Percentiles rank a stretch among this genome's conserved stretches.
Evolutionary conservation across 92 coral and sea anemone genomes (phyloP).

Genomic region (Chrysogorgia sp.): DNA sequence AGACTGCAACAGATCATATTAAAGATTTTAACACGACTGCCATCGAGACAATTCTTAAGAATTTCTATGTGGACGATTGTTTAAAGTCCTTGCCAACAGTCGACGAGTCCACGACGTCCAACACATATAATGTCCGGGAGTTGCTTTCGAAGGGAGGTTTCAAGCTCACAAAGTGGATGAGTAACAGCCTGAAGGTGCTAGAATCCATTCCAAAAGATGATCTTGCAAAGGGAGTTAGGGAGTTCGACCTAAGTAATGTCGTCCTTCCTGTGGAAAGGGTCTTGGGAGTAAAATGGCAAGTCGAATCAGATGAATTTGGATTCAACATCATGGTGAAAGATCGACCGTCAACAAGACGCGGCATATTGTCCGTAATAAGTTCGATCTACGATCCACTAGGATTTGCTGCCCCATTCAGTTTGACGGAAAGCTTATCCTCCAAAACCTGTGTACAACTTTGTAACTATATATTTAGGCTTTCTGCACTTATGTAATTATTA

Average conservation of each 20-base stretch:
- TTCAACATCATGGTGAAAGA: conserved; percentile 16
- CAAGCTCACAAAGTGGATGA: conserved; percentile 46
- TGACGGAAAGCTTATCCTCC: too few species aligned
- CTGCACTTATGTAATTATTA: too few species aligned
- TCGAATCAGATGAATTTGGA: conserved; percentile 35
- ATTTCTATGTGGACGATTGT: conserved; percentile 29
- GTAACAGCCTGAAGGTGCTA: conserved; percentile 32
- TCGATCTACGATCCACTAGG: conserved; percentile 57
- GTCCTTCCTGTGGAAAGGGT: conserved; percentile 28
- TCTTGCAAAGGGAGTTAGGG: conserved; percentile 22
- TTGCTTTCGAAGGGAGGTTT: conserved; percentile 47
- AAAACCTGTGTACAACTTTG: too few species aligned
- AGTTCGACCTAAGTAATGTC: conserved; percentile 30
- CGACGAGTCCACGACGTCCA: not conserved
- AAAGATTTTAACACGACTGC: not conserved
- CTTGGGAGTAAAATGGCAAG: conserved; percentile 46
- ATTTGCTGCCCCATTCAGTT: conserved; percentile 43
- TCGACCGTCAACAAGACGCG: conserved; percentile 40
- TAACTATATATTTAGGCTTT: too few species aligned
- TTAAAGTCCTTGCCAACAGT: conserved; percentile 2
- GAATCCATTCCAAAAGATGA: conserved; percentile 39
- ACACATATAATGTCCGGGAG: not conserved
- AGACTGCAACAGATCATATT: conserved; percentile 8
- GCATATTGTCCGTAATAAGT: conserved; percentile 45
- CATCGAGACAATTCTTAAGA: conserved; percentile 5